Evolutionary conservation across 2,888 invertebrate species (phyloP).

Genomic region (Aethes cnicana): DNA sequence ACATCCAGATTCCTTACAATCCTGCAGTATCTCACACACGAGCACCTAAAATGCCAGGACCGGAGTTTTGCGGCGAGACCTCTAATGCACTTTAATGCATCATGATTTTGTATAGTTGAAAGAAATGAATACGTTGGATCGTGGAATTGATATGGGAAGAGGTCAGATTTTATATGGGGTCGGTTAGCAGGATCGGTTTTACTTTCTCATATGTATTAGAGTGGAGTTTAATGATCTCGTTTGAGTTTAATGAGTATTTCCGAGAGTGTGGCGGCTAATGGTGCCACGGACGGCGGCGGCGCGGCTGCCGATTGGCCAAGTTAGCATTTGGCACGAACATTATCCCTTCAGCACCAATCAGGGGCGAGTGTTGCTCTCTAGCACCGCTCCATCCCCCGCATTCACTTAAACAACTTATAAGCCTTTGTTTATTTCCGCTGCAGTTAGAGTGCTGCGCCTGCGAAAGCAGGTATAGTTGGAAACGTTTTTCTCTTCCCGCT

Average conservation of each 20-base stretch:
- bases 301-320: constrained; percentile 64
- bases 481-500: constrained; percentile 5
- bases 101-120: constrained; percentile 3
- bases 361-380: constrained; percentile 43
- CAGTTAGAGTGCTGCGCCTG: constrained; percentile 4
- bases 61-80: constrained; percentile 9
- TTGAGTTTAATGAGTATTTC: constrained; percentile 23
- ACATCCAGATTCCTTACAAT: constrained; percentile 38
- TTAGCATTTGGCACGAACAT: constrained; percentile 74
- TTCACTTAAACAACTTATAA: constrained; percentile 53
- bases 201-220: constrained; percentile 23
- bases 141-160: too few species aligned
- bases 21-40: constrained; percentile 37
- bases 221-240: constrained; percentile 11
- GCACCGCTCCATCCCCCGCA: constrained; percentile 44
- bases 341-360: constrained; percentile 60
- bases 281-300: constrained; percentile 51
- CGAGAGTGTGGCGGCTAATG: constrained; percentile 43
- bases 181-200: constrained; percentile 7
- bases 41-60: constrained; percentile 31
- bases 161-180: not conserved
- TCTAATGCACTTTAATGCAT: constrained; percentile 11
- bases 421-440: constrained; percentile 36
- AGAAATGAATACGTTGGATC: too few species aligned
- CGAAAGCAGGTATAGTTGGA: not conserved